Percentiles rank a stretch among this genome's conserved stretches.
Evolutionary conservation across 2,797 vertebrate species (phyloP).

Genomic region (Hapalemur alaotrensis): DNA sequence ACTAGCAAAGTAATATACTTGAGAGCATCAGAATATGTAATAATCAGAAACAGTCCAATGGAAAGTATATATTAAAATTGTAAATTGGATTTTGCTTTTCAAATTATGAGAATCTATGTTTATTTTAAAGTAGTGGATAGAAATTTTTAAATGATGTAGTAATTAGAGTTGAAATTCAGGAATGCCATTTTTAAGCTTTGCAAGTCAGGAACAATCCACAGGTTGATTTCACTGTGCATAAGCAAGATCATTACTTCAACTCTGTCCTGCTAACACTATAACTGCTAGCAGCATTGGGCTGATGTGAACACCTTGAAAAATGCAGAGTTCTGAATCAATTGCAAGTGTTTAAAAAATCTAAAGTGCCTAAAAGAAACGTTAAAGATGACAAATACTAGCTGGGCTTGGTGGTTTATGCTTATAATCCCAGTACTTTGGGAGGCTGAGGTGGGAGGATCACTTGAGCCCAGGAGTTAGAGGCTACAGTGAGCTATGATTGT

Average conservation of each 20-base stretch:
- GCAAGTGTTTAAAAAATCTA: neutral
- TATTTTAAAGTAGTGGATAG: neutral
- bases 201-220: constrained; percentile 70
- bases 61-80: constrained; percentile 29
- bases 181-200: constrained; percentile 70
- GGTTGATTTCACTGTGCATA: constrained; percentile 65
- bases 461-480: no score
- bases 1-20: neutral
- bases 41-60: neutral
- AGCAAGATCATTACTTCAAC: constrained; percentile 65
- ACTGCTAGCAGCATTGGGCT: neutral
- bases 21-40: neutral
- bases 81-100: constrained; percentile 67
- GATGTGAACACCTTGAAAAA: neutral
- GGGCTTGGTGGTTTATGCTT: no score
- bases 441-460: no score
- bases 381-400: neutral
- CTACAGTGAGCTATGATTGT: no score
- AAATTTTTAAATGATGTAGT: constrained; percentile 76
- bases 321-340: neutral
- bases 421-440: no score
- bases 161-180: constrained; percentile 76
- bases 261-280: neutral
- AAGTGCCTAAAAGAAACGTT: neutral
- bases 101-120: constrained; percentile 45